A percentile compares a stretch with the other conserved stretches of the same genome.
These are phyloP conservation scores for Iguana delicatissima DNA, from an alignment of 2,797 vertebrate species.

Conservation along the genomic window DNA sequence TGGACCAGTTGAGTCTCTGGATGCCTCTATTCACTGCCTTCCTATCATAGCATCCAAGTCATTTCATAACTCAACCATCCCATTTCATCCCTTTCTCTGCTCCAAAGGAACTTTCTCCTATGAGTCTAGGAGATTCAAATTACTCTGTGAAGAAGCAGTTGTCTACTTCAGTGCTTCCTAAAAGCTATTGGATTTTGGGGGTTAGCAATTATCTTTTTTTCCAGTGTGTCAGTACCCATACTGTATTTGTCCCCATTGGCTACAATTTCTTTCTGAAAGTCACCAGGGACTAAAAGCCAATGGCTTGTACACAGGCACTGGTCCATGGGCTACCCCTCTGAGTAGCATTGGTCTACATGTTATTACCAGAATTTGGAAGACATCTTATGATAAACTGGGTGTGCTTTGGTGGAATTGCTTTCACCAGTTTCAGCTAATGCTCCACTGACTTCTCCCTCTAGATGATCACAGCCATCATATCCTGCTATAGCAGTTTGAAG, in stretches of 20 bases:
- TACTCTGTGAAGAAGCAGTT: not conserved
- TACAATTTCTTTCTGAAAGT: too few species aligned
- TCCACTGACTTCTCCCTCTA: not conserved
- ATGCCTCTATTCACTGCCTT: not conserved
- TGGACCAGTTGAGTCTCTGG: not conserved
- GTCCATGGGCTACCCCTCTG: not conserved
- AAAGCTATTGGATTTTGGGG: too few species aligned
- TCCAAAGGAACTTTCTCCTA: not conserved
- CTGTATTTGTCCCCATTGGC: too few species aligned
- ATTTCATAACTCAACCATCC: not conserved
- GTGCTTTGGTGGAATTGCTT: not conserved
- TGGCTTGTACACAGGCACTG: too few species aligned
- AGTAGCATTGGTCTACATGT: not conserved
- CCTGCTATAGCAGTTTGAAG: not conserved
- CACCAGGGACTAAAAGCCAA: too few species aligned
- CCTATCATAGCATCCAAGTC: not conserved
- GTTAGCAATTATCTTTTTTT: too few species aligned
- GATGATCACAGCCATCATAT: accelerated
- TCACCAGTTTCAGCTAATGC: not conserved
- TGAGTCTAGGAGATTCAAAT: not conserved
- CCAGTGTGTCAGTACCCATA: too few species aligned
- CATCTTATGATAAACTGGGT: not conserved
- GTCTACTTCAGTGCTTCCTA: too few species aligned
- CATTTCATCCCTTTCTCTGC: not conserved
- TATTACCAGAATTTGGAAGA: not conserved